Conservation (phyloP, 2,113 vertebrate species). For the Elgaria multicarinata region DNA sequence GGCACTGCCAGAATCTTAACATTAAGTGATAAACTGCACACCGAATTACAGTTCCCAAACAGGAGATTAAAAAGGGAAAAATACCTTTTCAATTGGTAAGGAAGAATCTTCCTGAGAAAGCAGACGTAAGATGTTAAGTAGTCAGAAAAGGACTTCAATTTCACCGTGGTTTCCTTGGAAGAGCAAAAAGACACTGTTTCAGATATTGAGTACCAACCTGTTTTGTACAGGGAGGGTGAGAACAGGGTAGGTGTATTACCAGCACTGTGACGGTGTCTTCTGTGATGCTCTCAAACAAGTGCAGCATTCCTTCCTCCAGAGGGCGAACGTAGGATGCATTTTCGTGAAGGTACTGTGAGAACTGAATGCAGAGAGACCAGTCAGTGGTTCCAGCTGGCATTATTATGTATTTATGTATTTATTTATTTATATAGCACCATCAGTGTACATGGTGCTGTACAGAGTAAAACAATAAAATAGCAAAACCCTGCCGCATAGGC, state of each 20-base stretch:
- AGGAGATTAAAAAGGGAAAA: not conserved
- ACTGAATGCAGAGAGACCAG: conserved; percentile 75
- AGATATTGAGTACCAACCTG: conserved; percentile 1
- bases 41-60: not conserved
- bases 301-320: conserved; percentile 94
- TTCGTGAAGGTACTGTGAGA: conserved; percentile 95
- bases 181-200: conserved; percentile 31
- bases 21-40: not conserved
- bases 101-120: conserved; percentile 97
- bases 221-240: not conserved
- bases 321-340: conserved; percentile 95
- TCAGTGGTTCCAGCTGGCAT: conserved; percentile 11
- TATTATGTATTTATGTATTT: too few relatives aligned
- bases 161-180: conserved; percentile 91
- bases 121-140: conserved; percentile 88
- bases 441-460: too few relatives aligned
- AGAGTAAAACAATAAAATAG: too few relatives aligned
- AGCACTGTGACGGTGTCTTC: conserved; percentile 94
- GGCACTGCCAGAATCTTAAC: not conserved
- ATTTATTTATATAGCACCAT: too few relatives aligned
- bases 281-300: conserved; percentile 93
- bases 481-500: too few relatives aligned
- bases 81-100: conserved; percentile 98
- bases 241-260: conserved; percentile 76
- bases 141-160: conserved; percentile 91